Evolutionary conservation across 2,888 invertebrate genomes (phyloP).

Genomic region (Scelioninae gen. 2): DNA sequence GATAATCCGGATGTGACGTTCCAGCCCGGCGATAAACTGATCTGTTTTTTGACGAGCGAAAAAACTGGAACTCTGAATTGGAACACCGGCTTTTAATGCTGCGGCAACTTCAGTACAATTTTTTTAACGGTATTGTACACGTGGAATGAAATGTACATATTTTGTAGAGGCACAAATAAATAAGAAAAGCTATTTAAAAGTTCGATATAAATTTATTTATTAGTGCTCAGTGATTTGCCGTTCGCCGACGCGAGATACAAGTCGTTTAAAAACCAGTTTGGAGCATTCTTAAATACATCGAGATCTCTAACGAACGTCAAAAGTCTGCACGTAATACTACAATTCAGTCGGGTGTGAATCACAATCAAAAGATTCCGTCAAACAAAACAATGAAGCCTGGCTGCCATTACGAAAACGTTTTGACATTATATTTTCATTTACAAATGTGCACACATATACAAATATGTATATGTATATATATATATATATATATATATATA

Average conservation of each 20-base stretch:
- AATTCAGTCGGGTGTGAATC: constrained; percentile 34
- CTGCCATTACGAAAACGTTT: too few species aligned
- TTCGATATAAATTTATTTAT: constrained; percentile 45
- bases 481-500: too few species aligned
- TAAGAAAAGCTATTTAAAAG: constrained; percentile 27
- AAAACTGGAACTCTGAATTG: constrained; percentile 83
- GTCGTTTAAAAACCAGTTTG: constrained; percentile 10
- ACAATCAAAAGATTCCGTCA: constrained; percentile 34
- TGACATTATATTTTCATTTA: too few species aligned
- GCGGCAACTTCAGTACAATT: background rate
- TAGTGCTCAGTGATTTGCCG: constrained; percentile 11
- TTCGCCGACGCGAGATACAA: constrained; percentile 1
- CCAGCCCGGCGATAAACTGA: constrained; percentile 84
- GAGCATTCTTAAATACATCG: constrained; percentile 27
- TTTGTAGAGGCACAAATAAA: constrained; percentile 5
- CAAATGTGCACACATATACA: too few species aligned
- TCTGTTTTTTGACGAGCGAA: constrained; percentile 84
- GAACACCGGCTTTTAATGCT: constrained; percentile 89
- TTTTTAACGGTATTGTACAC: too few species aligned
- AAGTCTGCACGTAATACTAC: constrained; percentile 35
- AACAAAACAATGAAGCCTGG: too few species aligned
- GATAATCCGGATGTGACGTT: constrained; percentile 80
- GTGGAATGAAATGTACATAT: background rate
- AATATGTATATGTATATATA: too few species aligned
- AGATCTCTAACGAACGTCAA: constrained; percentile 23